A percentile compares a stretch with the other conserved stretches of the same genome.
Conservation (phyloP, 2,797 vertebrate genomes). For the Danio kyathit region DNA sequence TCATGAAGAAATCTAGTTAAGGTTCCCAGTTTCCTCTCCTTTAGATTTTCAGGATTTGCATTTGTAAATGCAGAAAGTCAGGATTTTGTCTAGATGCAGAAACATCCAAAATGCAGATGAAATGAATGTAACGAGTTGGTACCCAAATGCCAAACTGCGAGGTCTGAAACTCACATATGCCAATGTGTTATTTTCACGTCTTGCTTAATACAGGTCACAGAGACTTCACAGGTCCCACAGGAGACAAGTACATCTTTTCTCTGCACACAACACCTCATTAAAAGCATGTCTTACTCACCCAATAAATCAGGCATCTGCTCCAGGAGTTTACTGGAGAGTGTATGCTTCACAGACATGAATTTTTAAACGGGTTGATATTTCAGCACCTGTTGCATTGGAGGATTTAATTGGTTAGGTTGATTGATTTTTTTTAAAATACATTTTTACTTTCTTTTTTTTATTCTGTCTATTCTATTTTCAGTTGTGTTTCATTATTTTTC, state of each 20-base stretch:
- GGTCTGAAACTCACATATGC: background rate
- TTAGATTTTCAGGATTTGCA: background rate
- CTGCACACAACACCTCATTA: conserved; percentile 38
- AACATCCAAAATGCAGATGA: background rate
- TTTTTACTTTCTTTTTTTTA: conserved; percentile 74
- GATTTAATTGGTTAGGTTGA: conserved; percentile 61
- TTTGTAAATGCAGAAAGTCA: background rate
- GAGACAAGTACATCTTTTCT: conserved; percentile 35
- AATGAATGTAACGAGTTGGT: conserved; percentile 15
- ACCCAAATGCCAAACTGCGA: background rate
- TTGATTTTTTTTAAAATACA: conserved; percentile 83
- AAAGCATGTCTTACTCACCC: conserved; percentile 29
- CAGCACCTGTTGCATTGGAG: conserved; percentile 4
- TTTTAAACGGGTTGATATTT: conserved; percentile 36
- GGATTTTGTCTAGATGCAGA: background rate
- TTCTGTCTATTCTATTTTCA: conserved; percentile 71
- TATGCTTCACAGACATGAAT: conserved; percentile 4
- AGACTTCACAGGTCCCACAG: conserved; percentile 39
- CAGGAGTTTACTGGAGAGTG: conserved; percentile 7
- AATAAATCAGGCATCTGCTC: conserved; percentile 33
- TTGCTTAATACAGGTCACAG: conserved; percentile 27
- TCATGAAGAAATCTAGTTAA: background rate
- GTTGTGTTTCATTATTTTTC: conserved; percentile 85
- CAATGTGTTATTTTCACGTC: conserved; percentile 5
- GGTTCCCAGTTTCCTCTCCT: background rate